Evolutionary conservation across 2,888 invertebrate genomes (phyloP).

Genomic region (Pimpla rufipes): DNA sequence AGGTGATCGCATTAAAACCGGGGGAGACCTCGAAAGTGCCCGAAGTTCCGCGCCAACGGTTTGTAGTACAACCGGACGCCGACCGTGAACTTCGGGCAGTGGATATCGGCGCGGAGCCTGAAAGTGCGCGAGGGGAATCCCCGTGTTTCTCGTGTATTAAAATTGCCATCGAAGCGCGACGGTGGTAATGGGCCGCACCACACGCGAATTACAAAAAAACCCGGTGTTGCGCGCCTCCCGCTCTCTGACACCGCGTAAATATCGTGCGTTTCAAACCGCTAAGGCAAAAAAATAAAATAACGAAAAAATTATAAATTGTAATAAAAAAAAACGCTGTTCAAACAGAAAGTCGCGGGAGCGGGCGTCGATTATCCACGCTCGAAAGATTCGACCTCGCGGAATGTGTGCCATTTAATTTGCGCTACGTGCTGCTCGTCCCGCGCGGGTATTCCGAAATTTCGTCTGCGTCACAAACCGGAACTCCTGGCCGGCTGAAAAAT

Average conservation of each 20-base stretch:
- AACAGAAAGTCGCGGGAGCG: not conserved
- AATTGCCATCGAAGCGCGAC: constrained; percentile 11
- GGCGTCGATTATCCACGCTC: not conserved
- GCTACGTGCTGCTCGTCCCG: not conserved
- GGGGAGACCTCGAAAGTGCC: no score
- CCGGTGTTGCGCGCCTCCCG: not conserved
- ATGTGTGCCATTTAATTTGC: not conserved
- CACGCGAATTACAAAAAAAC: constrained; percentile 20
- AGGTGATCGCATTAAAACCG: no score
- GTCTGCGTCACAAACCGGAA: constrained; percentile 2
- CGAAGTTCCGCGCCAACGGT: not conserved
- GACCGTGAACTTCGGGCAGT: constrained; percentile 1
- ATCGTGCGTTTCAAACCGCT: no score
- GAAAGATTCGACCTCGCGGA: constrained; percentile 11
- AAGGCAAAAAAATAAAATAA: not conserved
- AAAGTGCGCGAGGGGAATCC: constrained; percentile 14
- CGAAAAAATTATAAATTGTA: no score
- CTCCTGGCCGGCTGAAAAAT: not conserved
- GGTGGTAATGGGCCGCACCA: not conserved
- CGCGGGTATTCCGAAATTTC: constrained; percentile 8
- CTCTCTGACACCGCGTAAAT: no score
- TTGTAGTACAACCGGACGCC: not conserved
- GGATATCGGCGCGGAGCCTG: not conserved
- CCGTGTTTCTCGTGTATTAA: not conserved
- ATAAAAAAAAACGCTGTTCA: not conserved